Percentiles rank a stretch among this genome's conserved stretches.
phyloP scores from a whole-genome alignment of 2,113 vertebrate genomes.

The Corydoras maculifer region DNA sequence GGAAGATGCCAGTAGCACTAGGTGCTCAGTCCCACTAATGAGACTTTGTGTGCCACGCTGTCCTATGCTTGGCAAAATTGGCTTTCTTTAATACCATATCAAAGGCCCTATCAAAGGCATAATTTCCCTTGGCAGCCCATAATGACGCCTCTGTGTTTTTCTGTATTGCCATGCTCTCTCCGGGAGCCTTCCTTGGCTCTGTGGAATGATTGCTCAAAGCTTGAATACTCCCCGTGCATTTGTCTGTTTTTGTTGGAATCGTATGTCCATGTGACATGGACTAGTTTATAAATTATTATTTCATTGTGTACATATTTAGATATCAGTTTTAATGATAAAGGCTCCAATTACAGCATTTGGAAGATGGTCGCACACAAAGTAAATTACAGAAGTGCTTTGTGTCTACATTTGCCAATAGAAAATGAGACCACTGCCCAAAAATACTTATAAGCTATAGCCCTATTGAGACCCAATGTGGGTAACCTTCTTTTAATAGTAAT shows the following conservation, averaged over 20 bases:
- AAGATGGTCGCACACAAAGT: no score
- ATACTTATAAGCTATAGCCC: no score
- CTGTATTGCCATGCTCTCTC: constrained; percentile 16
- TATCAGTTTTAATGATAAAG: no score
- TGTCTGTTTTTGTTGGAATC: not conserved
- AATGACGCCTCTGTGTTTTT: constrained; percentile 33
- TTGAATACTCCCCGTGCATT: constrained; percentile 9
- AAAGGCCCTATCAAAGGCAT: constrained; percentile 38
- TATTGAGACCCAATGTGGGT: no score
- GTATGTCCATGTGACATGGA: no score
- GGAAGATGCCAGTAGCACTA: constrained; percentile 15
- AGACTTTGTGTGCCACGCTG: constrained; percentile 22
- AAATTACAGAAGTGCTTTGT: no score
- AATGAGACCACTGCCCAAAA: no score
- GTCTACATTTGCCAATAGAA: no score
- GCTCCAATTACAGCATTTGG: no score
- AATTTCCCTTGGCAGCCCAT: constrained; percentile 33
- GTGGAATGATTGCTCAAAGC: constrained; percentile 14
- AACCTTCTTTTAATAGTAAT: no score
- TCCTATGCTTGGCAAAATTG: constrained; percentile 25
- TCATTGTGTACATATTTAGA: no score
- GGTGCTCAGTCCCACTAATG: constrained; percentile 31
- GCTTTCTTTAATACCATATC: constrained; percentile 42
- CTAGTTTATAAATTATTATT: no score
- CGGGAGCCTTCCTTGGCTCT: constrained; percentile 9